A percentile compares a stretch with the other conserved stretches of the same genome.
Conservation (phyloP, 2,888 invertebrate genomes). For the Phalera bucephala region DNA sequence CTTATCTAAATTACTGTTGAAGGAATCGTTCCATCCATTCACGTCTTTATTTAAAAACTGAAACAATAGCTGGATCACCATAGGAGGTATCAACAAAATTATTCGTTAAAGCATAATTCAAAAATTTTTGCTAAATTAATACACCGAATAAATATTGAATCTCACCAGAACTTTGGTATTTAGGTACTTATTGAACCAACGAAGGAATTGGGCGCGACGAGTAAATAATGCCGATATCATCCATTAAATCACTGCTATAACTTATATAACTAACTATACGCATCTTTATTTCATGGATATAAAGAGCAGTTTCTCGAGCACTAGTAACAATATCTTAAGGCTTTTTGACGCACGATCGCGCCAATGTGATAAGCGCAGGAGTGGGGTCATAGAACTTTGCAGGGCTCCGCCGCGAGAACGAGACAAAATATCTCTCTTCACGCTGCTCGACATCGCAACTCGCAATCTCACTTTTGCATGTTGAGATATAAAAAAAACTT, state of each 20-base stretch:
- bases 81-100: too few relatives aligned
- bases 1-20: constrained; percentile 1
- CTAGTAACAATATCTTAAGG: constrained; percentile 32
- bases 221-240: constrained; percentile 50
- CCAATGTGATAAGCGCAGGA: constrained; percentile 69
- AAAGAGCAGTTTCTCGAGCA: constrained; percentile 26
- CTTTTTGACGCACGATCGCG: constrained; percentile 42
- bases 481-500: not conserved
- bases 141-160: too few relatives aligned
- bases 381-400: constrained; percentile 75
- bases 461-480: constrained; percentile 18
- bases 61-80: too few relatives aligned
- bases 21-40: too few relatives aligned
- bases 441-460: constrained; percentile 15
- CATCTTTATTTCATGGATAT: constrained; percentile 20
- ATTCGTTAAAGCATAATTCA: too few relatives aligned
- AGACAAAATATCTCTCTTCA: constrained; percentile 25
- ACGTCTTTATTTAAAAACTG: too few relatives aligned
- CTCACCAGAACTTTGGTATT: not conserved
- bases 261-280: too few relatives aligned
- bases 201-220: constrained; percentile 48
- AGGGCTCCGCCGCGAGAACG: constrained; percentile 46
- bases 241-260: constrained; percentile 37
- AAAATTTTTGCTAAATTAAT: too few relatives aligned
- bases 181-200: constrained; percentile 14